Percentiles rank a stretch among this genome's conserved stretches.
Conservation (phyloP, 1,140 invertebrate species). For the Drosophila pandora region DNA sequence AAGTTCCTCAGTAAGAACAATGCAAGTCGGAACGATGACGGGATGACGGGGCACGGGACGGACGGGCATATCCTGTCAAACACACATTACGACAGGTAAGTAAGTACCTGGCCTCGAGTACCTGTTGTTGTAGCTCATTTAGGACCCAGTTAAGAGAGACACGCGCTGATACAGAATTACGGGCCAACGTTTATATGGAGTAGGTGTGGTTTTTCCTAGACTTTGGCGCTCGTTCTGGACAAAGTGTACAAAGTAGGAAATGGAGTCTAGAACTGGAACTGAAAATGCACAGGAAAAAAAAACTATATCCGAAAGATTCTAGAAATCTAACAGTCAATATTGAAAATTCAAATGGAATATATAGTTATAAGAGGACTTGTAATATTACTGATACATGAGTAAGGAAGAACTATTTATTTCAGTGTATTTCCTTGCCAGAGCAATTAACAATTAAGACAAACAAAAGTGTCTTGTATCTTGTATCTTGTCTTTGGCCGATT, state of each 20-base stretch:
- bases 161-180: constrained; percentile 61
- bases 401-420: not conserved
- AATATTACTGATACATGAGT: too few species aligned
- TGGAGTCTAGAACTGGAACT: constrained; percentile 37
- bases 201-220: constrained; percentile 59
- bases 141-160: constrained; percentile 51
- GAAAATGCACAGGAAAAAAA: constrained; percentile 9
- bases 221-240: constrained; percentile 47
- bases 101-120: constrained; percentile 55
- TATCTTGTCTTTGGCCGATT: constrained; percentile 56
- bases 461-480: constrained; percentile 51
- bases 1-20: constrained; percentile 51
- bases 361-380: too few species aligned
- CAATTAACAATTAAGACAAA: constrained; percentile 65
- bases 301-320: too few species aligned
- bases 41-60: constrained; percentile 22
- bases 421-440: constrained; percentile 31
- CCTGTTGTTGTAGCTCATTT: constrained; percentile 6
- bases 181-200: constrained; percentile 39
- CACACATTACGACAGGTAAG: constrained; percentile 70
- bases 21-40: constrained; percentile 41
- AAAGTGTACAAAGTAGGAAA: constrained; percentile 16
- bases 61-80: constrained; percentile 71
- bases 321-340: too few species aligned
- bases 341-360: too few species aligned